These are phyloP conservation scores for Phodopus roborovskii DNA, from an alignment of 2,113 vertebrate species.

Conservation along the genomic window DNA sequence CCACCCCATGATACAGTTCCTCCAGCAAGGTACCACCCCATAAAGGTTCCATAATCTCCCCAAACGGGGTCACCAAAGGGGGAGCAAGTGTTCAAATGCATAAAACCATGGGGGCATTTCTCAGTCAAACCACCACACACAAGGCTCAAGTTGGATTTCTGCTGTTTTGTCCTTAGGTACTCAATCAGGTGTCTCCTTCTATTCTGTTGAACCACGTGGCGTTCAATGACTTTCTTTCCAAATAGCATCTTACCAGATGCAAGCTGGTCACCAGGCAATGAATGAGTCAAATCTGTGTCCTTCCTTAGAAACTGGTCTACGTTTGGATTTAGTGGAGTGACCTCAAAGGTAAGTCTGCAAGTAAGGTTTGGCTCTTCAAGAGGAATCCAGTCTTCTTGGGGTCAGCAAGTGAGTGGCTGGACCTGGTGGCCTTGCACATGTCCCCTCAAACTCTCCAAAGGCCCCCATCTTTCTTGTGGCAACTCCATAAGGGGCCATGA, in stretches of 20 bases:
- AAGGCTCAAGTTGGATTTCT: neutral
- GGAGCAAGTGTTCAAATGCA: neutral
- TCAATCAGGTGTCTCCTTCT: neutral
- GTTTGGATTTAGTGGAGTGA: constrained; percentile 7
- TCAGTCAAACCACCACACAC: neutral
- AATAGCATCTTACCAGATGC: neutral
- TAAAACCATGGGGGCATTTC: neutral
- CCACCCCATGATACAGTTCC: neutral
- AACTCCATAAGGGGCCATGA: neutral
- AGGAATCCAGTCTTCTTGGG: neutral
- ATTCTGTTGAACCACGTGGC: neutral
- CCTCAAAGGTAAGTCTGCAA: neutral
- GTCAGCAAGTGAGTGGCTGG: neutral
- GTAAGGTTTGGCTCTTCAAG: neutral
- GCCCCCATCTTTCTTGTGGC: neutral
- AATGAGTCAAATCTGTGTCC: neutral
- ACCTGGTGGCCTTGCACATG: neutral
- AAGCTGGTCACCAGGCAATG: neutral
- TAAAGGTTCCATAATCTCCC: neutral
- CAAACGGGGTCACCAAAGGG: neutral
- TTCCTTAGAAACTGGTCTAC: constrained; percentile 9
- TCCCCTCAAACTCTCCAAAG: neutral
- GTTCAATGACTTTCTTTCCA: neutral
- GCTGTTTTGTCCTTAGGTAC: neutral
- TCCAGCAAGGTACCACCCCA: neutral